Conservation (phyloP, 1,140 invertebrate genomes). For the Listronotus oregonensis region DNA sequence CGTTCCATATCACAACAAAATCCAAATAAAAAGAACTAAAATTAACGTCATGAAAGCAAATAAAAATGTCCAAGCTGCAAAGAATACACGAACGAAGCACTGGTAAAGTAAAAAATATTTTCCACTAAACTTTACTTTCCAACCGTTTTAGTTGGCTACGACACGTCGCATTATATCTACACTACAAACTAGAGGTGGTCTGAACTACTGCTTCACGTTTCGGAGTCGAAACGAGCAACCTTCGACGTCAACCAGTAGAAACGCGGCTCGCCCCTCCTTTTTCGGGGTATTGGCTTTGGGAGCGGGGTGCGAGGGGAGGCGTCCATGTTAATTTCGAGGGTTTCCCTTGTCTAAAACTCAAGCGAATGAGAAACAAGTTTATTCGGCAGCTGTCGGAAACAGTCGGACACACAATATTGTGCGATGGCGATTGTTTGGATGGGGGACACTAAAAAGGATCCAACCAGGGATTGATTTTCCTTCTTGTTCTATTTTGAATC, state of each 20-base stretch:
- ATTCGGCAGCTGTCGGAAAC: slow-evolving; percentile 11
- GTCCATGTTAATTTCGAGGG: slow-evolving; percentile 31
- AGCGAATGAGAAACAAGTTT: slow-evolving; percentile 33
- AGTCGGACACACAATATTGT: slow-evolving; percentile 8
- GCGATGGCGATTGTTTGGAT: slow-evolving; percentile 16
- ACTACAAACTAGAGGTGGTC: slow-evolving; percentile 15
- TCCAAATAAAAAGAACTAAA: slow-evolving; percentile 45
- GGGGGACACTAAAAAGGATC: background rate
- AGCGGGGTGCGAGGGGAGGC: slow-evolving; percentile 16
- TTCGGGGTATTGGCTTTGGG: slow-evolving; percentile 4
- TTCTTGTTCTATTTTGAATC: background rate
- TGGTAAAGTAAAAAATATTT: too few species aligned
- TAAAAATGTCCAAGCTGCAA: slow-evolving; percentile 8
- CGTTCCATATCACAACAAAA: slow-evolving; percentile 54
- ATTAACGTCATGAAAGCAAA: slow-evolving; percentile 39
- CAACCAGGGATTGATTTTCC: background rate
- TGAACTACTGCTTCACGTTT: background rate
- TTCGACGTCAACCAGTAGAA: slow-evolving; percentile 9
- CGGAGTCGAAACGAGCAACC: background rate
- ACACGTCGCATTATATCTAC: background rate
- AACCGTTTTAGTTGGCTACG: background rate
- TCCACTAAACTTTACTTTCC: too few species aligned
- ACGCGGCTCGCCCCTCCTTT: slow-evolving; percentile 5
- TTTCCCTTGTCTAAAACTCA: slow-evolving; percentile 24
- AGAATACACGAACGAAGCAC: too few species aligned